Base-by-base conservation (phyloP, 1,140 invertebrate genomes). In the Euwallacea similis region DNA sequence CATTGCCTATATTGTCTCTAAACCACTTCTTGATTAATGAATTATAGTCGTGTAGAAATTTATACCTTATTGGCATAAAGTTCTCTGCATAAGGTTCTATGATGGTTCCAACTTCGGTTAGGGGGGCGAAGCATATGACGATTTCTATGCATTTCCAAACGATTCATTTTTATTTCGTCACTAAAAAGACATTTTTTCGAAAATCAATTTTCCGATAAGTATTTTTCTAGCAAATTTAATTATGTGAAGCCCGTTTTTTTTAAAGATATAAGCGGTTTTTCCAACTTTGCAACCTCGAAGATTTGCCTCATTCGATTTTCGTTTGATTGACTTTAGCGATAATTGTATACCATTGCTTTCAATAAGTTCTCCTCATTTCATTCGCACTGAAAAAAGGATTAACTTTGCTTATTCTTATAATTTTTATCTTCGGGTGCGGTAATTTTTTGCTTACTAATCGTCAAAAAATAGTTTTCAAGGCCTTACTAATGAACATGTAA, bases 301-400 rank as follows among this genome's bases (percentile, higher is more conserved):
- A n/a, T 50, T 50, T 6, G 9, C 6, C 13, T 50, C 46, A 50
- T 50, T 50, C 46, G 13, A 2, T 50, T 6, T 50, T 50, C 2
- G 46, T 50, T 50, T 50, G 46, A 50, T 50, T 50, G 46, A 50
- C 46, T 50, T 50, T 50, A 50, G 46, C 46, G 46, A 50, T 6
- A 50, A 50, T 50, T 50, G 6, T 2, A 6, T 50, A 6, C 6
- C 6, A 50, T 50, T 1, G 6, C 6, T 50, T 3, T 58, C 21
- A 58, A 15, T 58, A 58, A 58, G 2, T 58, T 58, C 2, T 50
- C 6, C 2, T 50, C 2, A 50, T 6, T 50, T 50, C 46, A 6
- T 13, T 50, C 46, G 46, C 46, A 50, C 1, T 50, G 9, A 50
- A 50, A 50, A n/a, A 50, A 50, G 46, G 46, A 50, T 50, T 6